Evolutionary conservation across 2,797 vertebrate species (phyloP).

Genomic region (Pangasius djambal): DNA sequence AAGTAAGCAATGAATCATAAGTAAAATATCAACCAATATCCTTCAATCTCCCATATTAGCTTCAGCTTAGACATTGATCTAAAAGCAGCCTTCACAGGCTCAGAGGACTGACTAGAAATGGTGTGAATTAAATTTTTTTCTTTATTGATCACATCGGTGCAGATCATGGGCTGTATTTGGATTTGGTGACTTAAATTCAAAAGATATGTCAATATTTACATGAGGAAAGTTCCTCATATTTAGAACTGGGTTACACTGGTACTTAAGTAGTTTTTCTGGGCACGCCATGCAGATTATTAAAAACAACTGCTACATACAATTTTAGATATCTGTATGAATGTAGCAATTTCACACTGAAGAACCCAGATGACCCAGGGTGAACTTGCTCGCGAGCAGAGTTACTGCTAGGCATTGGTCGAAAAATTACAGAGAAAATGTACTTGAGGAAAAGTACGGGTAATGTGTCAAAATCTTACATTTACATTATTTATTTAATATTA

Average conservation of each 20-base stretch:
- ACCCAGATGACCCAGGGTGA: too few relatives aligned
- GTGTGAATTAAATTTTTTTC: background rate
- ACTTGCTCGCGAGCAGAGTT: background rate
- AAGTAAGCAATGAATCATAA: too few relatives aligned
- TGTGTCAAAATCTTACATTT: too few relatives aligned
- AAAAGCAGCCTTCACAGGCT: constrained; percentile 4
- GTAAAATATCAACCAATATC: background rate
- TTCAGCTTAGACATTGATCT: background rate
- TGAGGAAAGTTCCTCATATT: background rate
- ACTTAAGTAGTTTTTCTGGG: background rate
- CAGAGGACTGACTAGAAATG: constrained; percentile 4
- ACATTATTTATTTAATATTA: too few relatives aligned
- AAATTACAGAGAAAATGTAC: too few relatives aligned
- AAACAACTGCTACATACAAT: background rate
- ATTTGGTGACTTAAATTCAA: background rate
- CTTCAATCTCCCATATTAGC: background rate
- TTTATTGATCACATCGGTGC: background rate
- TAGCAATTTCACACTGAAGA: background rate
- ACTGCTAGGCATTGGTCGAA: too few relatives aligned
- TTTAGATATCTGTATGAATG: background rate
- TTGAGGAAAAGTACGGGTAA: too few relatives aligned
- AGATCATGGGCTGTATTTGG: background rate
- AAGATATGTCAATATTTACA: background rate
- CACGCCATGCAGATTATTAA: background rate
- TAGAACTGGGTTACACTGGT: background rate